Evolutionary conservation across 2,888 invertebrate species (phyloP).

Genomic region (Oligia latruncula): DNA sequence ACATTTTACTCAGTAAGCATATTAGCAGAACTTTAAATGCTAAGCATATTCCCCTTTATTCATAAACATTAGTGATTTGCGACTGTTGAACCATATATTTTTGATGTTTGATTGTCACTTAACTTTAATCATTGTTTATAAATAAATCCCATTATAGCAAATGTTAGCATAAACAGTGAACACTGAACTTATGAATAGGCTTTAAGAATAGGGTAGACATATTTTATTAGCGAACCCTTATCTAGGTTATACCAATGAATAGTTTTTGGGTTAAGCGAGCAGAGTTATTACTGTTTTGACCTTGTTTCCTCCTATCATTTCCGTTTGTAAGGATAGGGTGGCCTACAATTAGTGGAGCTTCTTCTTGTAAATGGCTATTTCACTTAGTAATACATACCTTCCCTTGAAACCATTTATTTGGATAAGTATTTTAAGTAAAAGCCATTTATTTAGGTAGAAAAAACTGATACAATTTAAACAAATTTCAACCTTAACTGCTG

Average conservation of each 20-base stretch:
- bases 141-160: background rate
- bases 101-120: background rate
- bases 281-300: slow-evolving; percentile 32
- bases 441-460: slow-evolving; percentile 1
- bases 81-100: background rate
- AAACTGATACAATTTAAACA: background rate
- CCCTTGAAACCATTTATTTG: slow-evolving; percentile 17
- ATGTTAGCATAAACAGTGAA: background rate
- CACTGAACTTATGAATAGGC: background rate
- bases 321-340: slow-evolving; percentile 17
- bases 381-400: background rate
- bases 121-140: background rate
- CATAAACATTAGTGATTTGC: background rate
- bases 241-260: slow-evolving; percentile 33
- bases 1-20: background rate
- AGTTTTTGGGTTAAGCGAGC: slow-evolving; percentile 23
- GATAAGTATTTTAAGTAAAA: background rate
- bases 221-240: slow-evolving; percentile 2
- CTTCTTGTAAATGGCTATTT: background rate
- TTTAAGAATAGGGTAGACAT: background rate
- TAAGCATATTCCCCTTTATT: background rate
- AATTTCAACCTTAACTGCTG: background rate
- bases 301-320: slow-evolving; percentile 31
- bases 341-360: slow-evolving; percentile 6
- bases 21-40: background rate